Base-by-base conservation (phyloP, 1,140 invertebrate species). In the Elymnias hypermnestra region DNA sequence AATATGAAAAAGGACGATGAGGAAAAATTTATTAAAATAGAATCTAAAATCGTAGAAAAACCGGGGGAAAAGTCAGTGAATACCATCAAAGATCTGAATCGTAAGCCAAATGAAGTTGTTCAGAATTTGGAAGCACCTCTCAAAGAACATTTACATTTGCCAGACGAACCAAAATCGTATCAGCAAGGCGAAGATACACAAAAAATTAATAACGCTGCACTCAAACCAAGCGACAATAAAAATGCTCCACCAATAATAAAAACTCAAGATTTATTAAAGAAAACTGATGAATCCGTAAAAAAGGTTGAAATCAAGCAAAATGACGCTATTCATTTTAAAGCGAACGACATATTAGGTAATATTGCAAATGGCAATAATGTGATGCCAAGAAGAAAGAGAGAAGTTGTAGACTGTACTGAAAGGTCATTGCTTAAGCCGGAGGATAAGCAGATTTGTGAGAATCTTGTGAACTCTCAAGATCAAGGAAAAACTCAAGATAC, bases 161-260 rank as follows among this genome's bases (percentile, higher is more conserved):
- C 61, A 5, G 78, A 83, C 47, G 78, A 83, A 60, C 76, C 76
- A 8, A 63, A 82, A 52, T 84, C 81, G 0, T 84, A 85, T 31
- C 72, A 74, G 56, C 22, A 56, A 59, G 75, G 78, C 0, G 76
- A 81, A 57, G 75, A 81, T 17, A 10, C 46, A 38, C 69, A 61
- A 26, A 33, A 13, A 57, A 29, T 13, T 5, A 29, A 44, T 52
- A 26, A 49, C 23, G 13, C 35, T 35, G 25, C 51, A 29, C 12
- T 40, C 21, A 53, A 48, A n/a, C n/a, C n/a, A n/a, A n/a, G n/a
- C n/a, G n/a, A n/a, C n/a, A n/a, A n/a, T n/a, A n/a, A n/a, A n/a
- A n/a, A n/a, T n/a, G n/a, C n/a, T n/a, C n/a, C n/a, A n/a, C n/a
- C n/a, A n/a, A n/a, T n/a, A n/a, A n/a, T n/a, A n/a, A n/a, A n/a